Evolutionary conservation across 2,888 invertebrate genomes (phyloP), one percentile per base, ranked within the genome.

Genomic region (Drosophila sordidapex): DNA sequence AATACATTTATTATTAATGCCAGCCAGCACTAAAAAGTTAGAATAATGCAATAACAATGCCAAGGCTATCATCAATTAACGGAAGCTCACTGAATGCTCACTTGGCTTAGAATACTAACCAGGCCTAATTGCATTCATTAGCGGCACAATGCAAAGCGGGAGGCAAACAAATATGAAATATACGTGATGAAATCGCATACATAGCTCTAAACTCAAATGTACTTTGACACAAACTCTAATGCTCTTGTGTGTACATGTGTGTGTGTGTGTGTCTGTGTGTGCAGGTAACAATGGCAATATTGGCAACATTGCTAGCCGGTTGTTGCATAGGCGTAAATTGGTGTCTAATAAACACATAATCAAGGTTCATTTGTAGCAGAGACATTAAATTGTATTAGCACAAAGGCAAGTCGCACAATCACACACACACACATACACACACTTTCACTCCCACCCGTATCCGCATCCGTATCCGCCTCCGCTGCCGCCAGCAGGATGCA

Each of bases 301-400:
- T 15, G 29, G 46, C 31, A 49, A 29, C 64, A 59, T 57, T 35
- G 36, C 21, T 36, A 15, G 38, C 36, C 68, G 56, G 15, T 46
- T 46, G 43, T 49, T 48, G 76, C 60, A 60, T n/a, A 64, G 74
- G 76, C 71, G 71, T 52, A 72, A 81, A 88, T 74, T 83, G 74
- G 74, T 66, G 76, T 72, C 76, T 74, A 81, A 87, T 89, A 89
- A 87, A 89, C 87, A 89, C 79, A 84, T 87, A 89, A 83, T 81
- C 87, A 83, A 74, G 70, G 74, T 87, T 79, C 74, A 77, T 78
- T 84, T 81, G 79, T 72, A 71, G 84, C 76, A 66, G 70, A 31
- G 69, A 36, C 70, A 69, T 70, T 60, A 74, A 88, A 87, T 89
- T 89, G 87, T 74, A 84, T 79, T 79, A 83, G 69, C 59, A 76